Base-by-base conservation (phyloP, 1,140 invertebrate species). In the Apis florea region DNA sequence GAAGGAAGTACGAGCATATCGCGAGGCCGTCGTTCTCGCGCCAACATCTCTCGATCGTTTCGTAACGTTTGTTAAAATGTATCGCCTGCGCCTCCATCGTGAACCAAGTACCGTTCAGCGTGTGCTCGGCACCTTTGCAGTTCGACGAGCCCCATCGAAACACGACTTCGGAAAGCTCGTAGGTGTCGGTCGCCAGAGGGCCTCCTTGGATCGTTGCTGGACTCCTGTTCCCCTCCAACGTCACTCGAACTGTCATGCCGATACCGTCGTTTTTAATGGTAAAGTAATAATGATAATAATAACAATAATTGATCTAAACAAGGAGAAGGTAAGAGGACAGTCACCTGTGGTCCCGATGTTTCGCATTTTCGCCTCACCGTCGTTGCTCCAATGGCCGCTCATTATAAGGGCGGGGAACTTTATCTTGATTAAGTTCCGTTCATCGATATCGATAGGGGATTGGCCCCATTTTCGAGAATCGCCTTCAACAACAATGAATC, bases 51-150 rank as follows among this genome's bases (percentile, higher is more conserved):
- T 95, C 93, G 84, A 96, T 94, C 11, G 93, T 94, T n/a, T 94
- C 94, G 87, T 97, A 97, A 89, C 96, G 96, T 81, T 94, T 95
- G 80, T 97, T 97, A 87, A 95, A 97, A 89, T 97, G 96, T 0
- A 97, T 96, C 24, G 97, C 94, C 90, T 97, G 97, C 26, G 96
- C 95, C 93, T 97, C 95, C 90, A 96, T 96, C 56, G 95, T 83
- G 59, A 85, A 85, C 84, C 84, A 85, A 6, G 81, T 85, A 24
- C 84, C 93, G 76, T 94, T 94, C 12, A 96, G 89, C 11, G 92
- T 93, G 85, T 96, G 95, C 83, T 96, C 95, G 2, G 95, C 95
- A 9, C 95, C 95, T 15, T 89, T 79, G 11, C 88, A 89, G 70
- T 94, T 91, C 21, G 93, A 91, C 8, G 90, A 88, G 6, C 95